Conservation (phyloP, 2,113 vertebrate genomes). For the Calyptommatus sinebrachiatus region DNA sequence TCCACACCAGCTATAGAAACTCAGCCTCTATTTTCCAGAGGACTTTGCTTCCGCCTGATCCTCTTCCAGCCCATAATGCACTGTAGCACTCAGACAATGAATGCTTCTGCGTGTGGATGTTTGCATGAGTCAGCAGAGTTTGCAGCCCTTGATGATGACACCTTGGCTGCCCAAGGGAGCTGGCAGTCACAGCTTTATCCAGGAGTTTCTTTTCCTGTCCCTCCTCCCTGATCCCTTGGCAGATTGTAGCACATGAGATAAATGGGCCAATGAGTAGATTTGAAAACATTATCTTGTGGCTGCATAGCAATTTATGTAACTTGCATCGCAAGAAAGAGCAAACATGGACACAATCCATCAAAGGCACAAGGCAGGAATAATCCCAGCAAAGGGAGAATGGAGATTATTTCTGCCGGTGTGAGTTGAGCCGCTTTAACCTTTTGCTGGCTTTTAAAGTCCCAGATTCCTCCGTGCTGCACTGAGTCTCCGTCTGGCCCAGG, state of each 20-base stretch:
- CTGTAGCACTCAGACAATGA: constrained; percentile 57
- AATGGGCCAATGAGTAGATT: constrained; percentile 43
- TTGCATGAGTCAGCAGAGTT: constrained; percentile 65
- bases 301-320: constrained; percentile 57
- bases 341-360: constrained; percentile 37
- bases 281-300: constrained; percentile 58
- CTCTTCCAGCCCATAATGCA: constrained; percentile 54
- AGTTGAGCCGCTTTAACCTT: constrained; percentile 44
- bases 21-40: constrained; percentile 54
- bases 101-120: constrained; percentile 58
- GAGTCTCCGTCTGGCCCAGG: constrained; percentile 27
- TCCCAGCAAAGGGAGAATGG: constrained; percentile 35
- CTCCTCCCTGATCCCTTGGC: constrained; percentile 38
- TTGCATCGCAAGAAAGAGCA: constrained; percentile 47
- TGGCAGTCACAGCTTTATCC: constrained; percentile 53
- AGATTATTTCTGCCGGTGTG: constrained; percentile 38
- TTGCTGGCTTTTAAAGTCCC: constrained; percentile 6
- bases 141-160: constrained; percentile 58
- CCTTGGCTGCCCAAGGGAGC: constrained; percentile 53
- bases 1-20: constrained; percentile 57
- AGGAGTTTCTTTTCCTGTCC: not conserved
- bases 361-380: constrained; percentile 46
- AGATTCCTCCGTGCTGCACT: constrained; percentile 17
- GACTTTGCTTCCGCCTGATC: constrained; percentile 63
- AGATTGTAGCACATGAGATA: constrained; percentile 49